Conservation (phyloP, 2,888 invertebrate genomes). For the Terebella lapidaria region DNA sequence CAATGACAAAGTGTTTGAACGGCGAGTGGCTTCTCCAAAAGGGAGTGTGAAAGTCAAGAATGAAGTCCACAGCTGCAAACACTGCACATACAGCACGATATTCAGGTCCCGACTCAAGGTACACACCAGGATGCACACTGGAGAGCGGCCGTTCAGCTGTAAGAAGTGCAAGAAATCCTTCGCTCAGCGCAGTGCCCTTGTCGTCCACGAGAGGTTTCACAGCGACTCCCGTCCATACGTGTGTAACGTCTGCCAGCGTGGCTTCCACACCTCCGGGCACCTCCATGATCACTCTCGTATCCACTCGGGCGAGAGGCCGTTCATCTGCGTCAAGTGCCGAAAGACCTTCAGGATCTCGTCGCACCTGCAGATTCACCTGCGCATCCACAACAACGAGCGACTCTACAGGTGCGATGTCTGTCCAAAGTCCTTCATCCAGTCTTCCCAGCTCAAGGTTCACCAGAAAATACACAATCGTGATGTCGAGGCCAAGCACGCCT, state of each 20-base stretch:
- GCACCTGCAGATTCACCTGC: not conserved
- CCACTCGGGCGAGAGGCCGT: not conserved
- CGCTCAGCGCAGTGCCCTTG: not conserved
- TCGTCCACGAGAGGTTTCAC: not conserved
- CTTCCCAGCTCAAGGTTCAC: not conserved
- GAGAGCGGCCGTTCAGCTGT: not conserved
- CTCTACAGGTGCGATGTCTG: not conserved
- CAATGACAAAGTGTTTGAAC: no score
- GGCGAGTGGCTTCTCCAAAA: no score
- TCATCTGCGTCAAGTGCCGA: not conserved
- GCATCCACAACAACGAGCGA: not conserved
- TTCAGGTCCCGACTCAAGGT: no score
- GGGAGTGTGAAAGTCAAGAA: no score
- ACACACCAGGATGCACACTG: not conserved
- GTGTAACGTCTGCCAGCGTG: not conserved
- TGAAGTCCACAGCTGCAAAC: no score
- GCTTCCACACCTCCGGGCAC: not conserved
- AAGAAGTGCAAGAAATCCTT: not conserved
- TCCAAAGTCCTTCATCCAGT: not conserved
- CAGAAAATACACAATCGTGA: not conserved
- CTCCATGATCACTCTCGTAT: not conserved
- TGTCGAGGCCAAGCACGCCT: not conserved
- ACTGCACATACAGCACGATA: no score
- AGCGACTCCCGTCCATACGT: not conserved
- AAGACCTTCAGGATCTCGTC: not conserved